Percentiles rank a stretch among this genome's conserved stretches.
Conservation (phyloP, 2,797 vertebrate species). For the Argya squamiceps region DNA sequence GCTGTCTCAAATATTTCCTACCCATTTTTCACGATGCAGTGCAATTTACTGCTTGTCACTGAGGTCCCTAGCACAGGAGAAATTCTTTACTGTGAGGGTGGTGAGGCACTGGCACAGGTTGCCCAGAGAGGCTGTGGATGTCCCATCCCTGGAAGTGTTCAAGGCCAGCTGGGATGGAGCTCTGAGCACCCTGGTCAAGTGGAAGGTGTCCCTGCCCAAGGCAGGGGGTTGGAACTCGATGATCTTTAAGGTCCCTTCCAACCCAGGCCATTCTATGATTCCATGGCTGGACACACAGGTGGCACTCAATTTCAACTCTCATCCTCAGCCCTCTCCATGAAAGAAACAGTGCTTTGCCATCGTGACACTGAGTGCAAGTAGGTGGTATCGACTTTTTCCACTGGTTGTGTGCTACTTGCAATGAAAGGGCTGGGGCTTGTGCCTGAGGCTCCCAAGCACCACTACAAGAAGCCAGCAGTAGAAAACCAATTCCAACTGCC, state of each 20-base stretch:
- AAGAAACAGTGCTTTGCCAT: neutral
- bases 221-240: fast-evolving
- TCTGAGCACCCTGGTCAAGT: neutral
- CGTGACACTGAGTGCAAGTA: neutral
- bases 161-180: neutral
- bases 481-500: neutral
- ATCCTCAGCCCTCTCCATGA: neutral
- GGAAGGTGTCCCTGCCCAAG: neutral
- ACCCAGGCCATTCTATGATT: no score
- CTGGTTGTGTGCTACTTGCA: neutral
- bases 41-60: neutral
- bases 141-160: neutral
- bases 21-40: neutral
- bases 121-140: neutral
- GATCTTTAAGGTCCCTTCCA: neutral
- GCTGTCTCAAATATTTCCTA: neutral
- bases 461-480: neutral
- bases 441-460: neutral
- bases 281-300: neutral
- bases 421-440: neutral
- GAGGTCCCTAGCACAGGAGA: neutral
- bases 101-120: neutral
- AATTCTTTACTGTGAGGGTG: neutral
- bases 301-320: neutral
- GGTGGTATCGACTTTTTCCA: neutral